Evolutionary conservation across 1,140 invertebrate genomes (phyloP).

Genomic region (Heterodera schachtii): DNA sequence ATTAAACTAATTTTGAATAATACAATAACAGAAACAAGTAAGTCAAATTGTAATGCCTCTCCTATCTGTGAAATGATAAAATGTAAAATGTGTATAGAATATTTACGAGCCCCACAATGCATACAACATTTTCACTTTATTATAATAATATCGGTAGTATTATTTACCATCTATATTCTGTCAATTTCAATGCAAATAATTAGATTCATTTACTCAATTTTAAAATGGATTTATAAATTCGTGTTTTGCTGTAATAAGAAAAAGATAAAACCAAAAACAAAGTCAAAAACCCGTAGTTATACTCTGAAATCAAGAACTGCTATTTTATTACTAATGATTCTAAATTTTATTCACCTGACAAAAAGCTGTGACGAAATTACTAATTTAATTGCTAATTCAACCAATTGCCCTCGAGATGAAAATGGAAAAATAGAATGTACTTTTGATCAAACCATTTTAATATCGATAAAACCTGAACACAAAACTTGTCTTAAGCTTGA

Average conservation of each 20-base stretch:
- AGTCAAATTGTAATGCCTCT: neutral
- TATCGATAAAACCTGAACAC: slow-evolving; percentile 9
- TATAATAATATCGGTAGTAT: neutral
- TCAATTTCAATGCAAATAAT: neutral
- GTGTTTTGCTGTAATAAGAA: neutral
- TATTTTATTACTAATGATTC: neutral
- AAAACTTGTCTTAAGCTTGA: neutral
- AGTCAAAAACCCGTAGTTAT: neutral
- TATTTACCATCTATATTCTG: neutral
- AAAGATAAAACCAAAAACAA: neutral
- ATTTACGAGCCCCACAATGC: neutral
- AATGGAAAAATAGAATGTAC: slow-evolving; percentile 10
- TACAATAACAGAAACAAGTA: neutral
- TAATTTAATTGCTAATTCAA: neutral
- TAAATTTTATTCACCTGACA: neutral
- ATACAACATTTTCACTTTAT: neutral
- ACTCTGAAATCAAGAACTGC: neutral
- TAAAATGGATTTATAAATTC: neutral
- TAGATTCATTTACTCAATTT: neutral
- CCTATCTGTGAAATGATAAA: neutral
- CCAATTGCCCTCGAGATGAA: neutral
- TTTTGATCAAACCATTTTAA: neutral
- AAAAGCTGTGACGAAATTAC: neutral
- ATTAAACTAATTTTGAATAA: neutral
- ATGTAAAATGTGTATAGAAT: neutral